Conservation (phyloP, 2,888 invertebrate species). For the Lasioglossum vierecki region DNA sequence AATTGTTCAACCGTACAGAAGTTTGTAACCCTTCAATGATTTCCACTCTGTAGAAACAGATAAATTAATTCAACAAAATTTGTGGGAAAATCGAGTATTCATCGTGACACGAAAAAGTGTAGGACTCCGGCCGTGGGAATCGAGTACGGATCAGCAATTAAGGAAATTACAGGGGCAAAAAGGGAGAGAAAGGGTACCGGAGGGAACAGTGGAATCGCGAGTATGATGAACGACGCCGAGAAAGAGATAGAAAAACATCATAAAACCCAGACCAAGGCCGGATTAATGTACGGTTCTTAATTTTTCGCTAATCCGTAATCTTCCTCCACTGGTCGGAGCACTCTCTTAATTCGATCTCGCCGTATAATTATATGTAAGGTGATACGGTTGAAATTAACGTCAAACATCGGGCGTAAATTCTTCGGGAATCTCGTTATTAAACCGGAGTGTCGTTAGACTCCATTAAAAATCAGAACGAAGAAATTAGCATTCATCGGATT, state of each 20-base stretch:
- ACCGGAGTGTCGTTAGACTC: constrained; percentile 32
- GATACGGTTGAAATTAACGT: constrained; percentile 55
- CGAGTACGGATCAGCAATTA: constrained; percentile 47
- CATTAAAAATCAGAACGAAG: constrained; percentile 21
- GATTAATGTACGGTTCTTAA: constrained; percentile 66
- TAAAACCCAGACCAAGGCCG: constrained; percentile 44
- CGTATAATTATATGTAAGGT: constrained; percentile 52
- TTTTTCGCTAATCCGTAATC: constrained; percentile 66
- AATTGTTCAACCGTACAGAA: neutral
- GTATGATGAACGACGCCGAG: constrained; percentile 23
- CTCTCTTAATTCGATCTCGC: constrained; percentile 61
- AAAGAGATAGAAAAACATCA: constrained; percentile 43
- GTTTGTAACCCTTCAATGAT: neutral
- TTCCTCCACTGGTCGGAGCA: constrained; percentile 42
- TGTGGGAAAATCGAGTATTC: neutral
- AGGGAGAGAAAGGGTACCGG: neutral
- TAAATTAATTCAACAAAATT: neutral
- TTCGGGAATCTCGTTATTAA: constrained; percentile 26
- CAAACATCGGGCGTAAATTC: constrained; percentile 33
- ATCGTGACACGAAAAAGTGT: neutral
- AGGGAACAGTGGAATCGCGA: neutral
- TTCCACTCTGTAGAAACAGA: neutral
- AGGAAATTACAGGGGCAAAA: constrained; percentile 40
- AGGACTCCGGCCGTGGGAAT: neutral
- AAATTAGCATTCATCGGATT: constrained; percentile 32